These are phyloP conservation scores for Microtus pennsylvanicus DNA, from an alignment of 2,113 vertebrate genomes.

Conservation along the genomic window DNA sequence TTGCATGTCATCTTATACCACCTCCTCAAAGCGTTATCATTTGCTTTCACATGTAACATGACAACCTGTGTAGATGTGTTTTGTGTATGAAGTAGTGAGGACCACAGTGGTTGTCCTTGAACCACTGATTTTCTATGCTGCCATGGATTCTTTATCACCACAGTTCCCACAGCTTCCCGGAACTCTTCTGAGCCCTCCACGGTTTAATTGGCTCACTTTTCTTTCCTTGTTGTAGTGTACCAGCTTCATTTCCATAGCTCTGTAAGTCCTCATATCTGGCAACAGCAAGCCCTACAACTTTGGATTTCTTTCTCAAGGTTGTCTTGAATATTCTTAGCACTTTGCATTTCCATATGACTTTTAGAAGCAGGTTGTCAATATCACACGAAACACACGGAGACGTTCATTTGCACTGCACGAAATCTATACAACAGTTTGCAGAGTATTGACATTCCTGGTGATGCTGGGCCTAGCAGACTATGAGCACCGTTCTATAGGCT, in stretches of 20 bases:
- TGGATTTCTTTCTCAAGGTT: background rate
- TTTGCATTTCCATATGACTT: slow-evolving; percentile 44
- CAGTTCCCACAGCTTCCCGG: background rate
- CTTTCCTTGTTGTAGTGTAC: background rate
- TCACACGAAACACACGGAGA: background rate
- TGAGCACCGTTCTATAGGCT: background rate
- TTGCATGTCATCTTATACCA: background rate
- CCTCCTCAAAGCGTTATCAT: background rate
- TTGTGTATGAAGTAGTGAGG: background rate
- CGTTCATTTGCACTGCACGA: slow-evolving; percentile 27
- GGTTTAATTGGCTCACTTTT: background rate
- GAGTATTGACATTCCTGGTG: slow-evolving; percentile 4
- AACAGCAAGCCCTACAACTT: background rate
- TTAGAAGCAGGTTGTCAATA: slow-evolving; percentile 43
- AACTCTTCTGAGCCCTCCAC: slow-evolving; percentile 1
- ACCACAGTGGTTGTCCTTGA: background rate
- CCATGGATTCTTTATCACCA: background rate
- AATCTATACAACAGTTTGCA: slow-evolving; percentile 43
- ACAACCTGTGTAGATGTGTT: background rate
- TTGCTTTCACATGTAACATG: background rate
- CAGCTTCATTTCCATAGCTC: background rate
- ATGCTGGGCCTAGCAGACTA: background rate
- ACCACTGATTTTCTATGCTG: background rate
- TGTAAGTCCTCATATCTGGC: background rate
- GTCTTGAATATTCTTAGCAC: slow-evolving; percentile 7